phyloP scores from a whole-genome alignment of 1,140 invertebrate genomes.

The Propsilocerus akamusi region DNA sequence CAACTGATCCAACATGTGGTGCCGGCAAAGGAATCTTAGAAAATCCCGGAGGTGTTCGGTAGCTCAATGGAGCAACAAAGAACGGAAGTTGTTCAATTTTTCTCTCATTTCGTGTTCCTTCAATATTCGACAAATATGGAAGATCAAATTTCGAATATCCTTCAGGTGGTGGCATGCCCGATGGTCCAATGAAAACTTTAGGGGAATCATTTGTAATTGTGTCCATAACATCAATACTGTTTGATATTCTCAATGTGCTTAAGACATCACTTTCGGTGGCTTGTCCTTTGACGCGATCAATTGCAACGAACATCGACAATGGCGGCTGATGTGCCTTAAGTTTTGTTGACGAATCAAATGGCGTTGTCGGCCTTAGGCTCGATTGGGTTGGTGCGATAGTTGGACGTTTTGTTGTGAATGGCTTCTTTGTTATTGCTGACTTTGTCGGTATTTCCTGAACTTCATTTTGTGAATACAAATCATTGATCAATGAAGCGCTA shows the following conservation, averaged over 20 bases:
- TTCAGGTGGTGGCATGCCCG: slow-evolving; percentile 42
- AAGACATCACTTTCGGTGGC: slow-evolving; percentile 47
- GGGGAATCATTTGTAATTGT: slow-evolving; percentile 42
- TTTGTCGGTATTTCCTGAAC: slow-evolving; percentile 11
- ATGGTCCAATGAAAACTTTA: slow-evolving; percentile 60
- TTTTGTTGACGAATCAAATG: slow-evolving; percentile 18
- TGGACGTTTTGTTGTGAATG: slow-evolving; percentile 25
- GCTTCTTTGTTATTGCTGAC: slow-evolving; percentile 14
- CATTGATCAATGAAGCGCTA: slow-evolving; percentile 20
- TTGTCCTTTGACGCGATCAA: slow-evolving; percentile 28
- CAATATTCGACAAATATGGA: slow-evolving; percentile 57
- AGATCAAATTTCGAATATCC: slow-evolving; percentile 63
- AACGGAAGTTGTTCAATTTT: slow-evolving; percentile 57
- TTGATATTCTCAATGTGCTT: slow-evolving; percentile 41
- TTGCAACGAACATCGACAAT: slow-evolving; percentile 41
- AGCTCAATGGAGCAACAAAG: slow-evolving; percentile 66
- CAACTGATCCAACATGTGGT: slow-evolving; percentile 67
- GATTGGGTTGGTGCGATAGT: slow-evolving; percentile 25
- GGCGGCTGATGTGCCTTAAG: slow-evolving; percentile 61
- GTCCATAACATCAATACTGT: slow-evolving; percentile 56
- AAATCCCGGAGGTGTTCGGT: slow-evolving; percentile 57
- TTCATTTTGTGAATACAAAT: slow-evolving; percentile 17
- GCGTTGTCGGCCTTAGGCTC: slow-evolving; percentile 8
- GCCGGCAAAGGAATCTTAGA: slow-evolving; percentile 67
- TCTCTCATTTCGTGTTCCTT: slow-evolving; percentile 45